phyloP scores from a whole-genome alignment of 2,888 invertebrate genomes.

The Diadromus collaris region DNA sequence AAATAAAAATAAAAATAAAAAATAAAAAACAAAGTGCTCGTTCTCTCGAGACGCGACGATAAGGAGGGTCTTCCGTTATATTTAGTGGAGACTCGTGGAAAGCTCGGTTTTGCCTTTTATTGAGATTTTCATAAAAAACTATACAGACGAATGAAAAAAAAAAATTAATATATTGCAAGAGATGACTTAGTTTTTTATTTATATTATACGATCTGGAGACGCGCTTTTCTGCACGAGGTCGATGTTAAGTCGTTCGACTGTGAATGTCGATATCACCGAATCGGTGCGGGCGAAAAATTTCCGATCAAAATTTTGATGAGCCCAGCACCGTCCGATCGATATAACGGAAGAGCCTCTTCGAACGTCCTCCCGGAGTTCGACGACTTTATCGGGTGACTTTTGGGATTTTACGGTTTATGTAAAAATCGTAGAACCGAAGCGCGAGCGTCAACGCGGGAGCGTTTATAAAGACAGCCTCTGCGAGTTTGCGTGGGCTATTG shows the following conservation, averaged over 20 bases:
- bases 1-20: not conserved
- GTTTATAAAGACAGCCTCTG: conserved; percentile 1
- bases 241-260: not conserved
- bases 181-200: not conserved
- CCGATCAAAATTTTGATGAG: no score
- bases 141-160: not conserved
- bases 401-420: not conserved
- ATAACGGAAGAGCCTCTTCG: not conserved
- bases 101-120: not conserved
- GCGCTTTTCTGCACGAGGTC: no score
- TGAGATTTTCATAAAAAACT: not conserved
- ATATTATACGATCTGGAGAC: not conserved
- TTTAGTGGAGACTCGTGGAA: not conserved
- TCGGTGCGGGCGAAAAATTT: no score
- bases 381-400: conserved; percentile 14
- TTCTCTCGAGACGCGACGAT: conserved; percentile 7
- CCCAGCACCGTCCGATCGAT: no score
- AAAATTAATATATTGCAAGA: not conserved
- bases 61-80: not conserved
- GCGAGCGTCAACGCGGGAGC: conserved; percentile 7
- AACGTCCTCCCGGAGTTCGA: conserved; percentile 10
- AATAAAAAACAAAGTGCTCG: not conserved
- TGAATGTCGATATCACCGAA: not conserved
- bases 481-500: conserved; percentile 10
- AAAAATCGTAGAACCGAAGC: conserved; percentile 8